Percentiles rank a stretch among this genome's conserved stretches.
phyloP scores from a whole-genome alignment of 1,140 invertebrate genomes.

The Hormaphis cornu region DNA sequence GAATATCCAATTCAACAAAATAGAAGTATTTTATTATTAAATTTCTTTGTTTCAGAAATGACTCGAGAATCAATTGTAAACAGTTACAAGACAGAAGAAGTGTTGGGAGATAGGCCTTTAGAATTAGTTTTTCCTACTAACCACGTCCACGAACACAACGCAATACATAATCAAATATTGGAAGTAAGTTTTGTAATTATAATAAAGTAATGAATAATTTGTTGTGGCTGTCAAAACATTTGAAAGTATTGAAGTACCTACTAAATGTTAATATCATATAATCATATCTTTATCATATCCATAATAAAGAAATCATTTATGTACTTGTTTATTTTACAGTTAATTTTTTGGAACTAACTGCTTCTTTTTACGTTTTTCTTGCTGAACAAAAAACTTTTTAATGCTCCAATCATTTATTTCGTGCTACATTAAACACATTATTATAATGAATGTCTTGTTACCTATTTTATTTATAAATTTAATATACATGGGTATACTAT shows the following conservation, averaged over 20 bases:
- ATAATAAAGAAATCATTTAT: no score
- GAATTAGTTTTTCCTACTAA: slow-evolving; percentile 29
- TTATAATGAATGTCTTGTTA: no score
- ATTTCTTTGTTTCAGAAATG: slow-evolving; percentile 45
- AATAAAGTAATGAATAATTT: background rate
- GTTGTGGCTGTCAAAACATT: background rate
- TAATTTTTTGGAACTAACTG: no score
- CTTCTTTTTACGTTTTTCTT: no score
- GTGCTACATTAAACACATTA: no score
- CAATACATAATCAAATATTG: slow-evolving; percentile 48
- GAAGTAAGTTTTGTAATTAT: slow-evolving; percentile 35
- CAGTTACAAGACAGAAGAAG: slow-evolving; percentile 46
- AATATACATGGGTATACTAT: background rate
- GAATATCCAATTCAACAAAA: background rate
- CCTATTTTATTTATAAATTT: background rate
- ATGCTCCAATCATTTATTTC: no score
- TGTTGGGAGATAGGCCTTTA: slow-evolving; percentile 43
- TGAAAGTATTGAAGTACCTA: no score
- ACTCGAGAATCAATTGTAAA: slow-evolving; percentile 48
- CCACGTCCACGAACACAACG: slow-evolving; percentile 44
- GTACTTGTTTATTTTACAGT: no score
- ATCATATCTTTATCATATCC: no score
- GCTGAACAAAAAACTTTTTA: no score
- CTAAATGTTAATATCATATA: no score
- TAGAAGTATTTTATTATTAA: background rate